Conservation (phyloP, 2,113 vertebrate species). For the Clarias macrocephalus region DNA sequence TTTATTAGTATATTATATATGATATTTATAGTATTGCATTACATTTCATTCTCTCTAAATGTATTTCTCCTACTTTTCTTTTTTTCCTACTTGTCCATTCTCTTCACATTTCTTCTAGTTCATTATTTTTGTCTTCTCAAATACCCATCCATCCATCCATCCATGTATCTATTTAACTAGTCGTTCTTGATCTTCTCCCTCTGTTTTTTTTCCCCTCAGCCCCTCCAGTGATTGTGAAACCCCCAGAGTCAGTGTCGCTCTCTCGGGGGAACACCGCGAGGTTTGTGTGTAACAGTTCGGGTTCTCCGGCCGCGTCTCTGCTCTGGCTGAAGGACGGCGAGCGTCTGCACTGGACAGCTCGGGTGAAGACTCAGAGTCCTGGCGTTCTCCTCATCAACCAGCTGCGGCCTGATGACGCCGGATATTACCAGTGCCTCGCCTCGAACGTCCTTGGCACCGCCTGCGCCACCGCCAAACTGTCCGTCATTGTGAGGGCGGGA, state of each 20-base stretch:
- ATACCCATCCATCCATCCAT: not conserved
- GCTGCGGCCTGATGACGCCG: slow-evolving; percentile 88
- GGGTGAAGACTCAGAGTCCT: slow-evolving; percentile 86
- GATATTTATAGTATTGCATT: not conserved
- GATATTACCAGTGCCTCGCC: slow-evolving; percentile 95
- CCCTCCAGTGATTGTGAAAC: slow-evolving; percentile 87
- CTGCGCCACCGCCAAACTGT: slow-evolving; percentile 87
- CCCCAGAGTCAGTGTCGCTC: slow-evolving; percentile 88
- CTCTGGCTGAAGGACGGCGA: slow-evolving; percentile 90
- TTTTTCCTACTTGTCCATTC: not conserved
- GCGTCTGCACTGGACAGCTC: slow-evolving; percentile 80
- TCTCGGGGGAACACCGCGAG: slow-evolving; percentile 91
- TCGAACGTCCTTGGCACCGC: slow-evolving; percentile 88
- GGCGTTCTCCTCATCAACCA: slow-evolving; percentile 94
- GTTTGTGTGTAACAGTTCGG: slow-evolving; percentile 91
- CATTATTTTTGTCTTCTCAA: not conserved
- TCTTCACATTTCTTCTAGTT: not conserved
- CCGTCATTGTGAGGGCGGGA: slow-evolving; percentile 90
- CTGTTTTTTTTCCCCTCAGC: slow-evolving; percentile 66
- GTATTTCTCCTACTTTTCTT: not conserved
- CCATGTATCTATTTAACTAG: not conserved
- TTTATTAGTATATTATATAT: not conserved
- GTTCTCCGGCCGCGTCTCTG: slow-evolving; percentile 81
- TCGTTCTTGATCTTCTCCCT: not conserved
- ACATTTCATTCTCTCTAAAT: not conserved